Evolutionary conservation across 1,140 invertebrate species (phyloP), one percentile per base, ranked within the genome.

Genomic region (Apis cerana): DNA sequence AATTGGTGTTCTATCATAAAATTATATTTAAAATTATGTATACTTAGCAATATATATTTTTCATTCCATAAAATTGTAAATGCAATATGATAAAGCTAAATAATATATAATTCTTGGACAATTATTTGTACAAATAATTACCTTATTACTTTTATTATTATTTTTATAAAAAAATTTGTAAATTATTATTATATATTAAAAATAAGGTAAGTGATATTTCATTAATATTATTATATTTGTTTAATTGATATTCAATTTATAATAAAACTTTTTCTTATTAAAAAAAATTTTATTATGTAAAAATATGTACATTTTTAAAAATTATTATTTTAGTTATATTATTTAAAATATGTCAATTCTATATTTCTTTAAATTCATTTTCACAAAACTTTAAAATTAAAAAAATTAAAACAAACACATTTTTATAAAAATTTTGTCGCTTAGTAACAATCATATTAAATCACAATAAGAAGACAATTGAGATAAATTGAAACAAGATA

Each of bases 61-160:
- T 48, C 19, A 72, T 58, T 75, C 21, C 27, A 65, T 81, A 10
- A 4, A 58, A 59, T 58, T 70, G 27, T 54, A 15, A 77, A 61
- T 72, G 19, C 19, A 62, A 13, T 43, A 69, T 85, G 75, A 43
- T 50, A 59, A 54, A 58, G 33, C 13, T n/a, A 27, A 27, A 50
- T 43, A 75, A 82, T 82, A 68, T 27, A 61, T 43, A 58, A 33
- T n/a, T 54, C 21, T 61, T 83, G n/a, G 65, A 23, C n/a, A 72
- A 54, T 43, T 43, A 43, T 43, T 43, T 43, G 33, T 43, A 43
- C 33, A 43, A 43, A 43, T 43, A 43, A 43, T 43, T 43, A 15
- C 50, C 15, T 80, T 3, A 54, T 33, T 84, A 2, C 4, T 12
- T 12, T 80, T 3, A 54, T 33, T 84, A 2, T 2, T 12, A 58